Evolutionary conservation across 2,797 vertebrate species (phyloP), one percentile per base, ranked within the genome.

Genomic region (Melanotaenia boesemani): DNA sequence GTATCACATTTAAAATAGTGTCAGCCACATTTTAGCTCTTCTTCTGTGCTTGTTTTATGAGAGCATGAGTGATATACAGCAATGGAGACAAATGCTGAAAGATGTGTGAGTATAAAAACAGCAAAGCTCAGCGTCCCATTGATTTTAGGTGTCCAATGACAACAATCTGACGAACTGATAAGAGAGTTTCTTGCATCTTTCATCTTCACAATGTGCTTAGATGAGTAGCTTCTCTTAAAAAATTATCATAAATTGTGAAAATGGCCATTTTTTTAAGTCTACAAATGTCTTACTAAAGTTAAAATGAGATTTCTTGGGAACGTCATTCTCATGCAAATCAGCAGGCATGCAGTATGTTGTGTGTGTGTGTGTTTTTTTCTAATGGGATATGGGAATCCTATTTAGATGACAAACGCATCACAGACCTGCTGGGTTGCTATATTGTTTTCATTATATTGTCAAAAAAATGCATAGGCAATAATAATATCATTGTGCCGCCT

Each of bases 181-280:
- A 88, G 84, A 82, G 75, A 67, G 55, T 70, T 86, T 87, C 83
- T 83, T 82, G 74, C 73, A 32, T 80, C 80, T 92, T 89, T 90
- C 69, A 86, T 87, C 79, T 82, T 63, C 39, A 12, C 71, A 32
- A 55, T 83, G 79, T 48, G 59, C 72, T 79, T 74, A 64, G 76
- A 83, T 74, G 44, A 60, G 10, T 59, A 80, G 72, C 70, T 55
- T 80, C 80, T 82, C 71, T 77, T 74, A 66, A 63, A 73, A 63
- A 41, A 22, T 11, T 4, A 54, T 36, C 60, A 61, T 68, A 30
- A 24, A 48, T 80, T 75, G 66, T 73, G 24, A 65, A 24, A 59
- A 37, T 4, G 13, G 13, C 12, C 5, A 34, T 34, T 44, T 71
- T 41, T 32, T 65, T 20, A 63, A 64, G 67, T 63, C 58, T 11